phyloP scores from a whole-genome alignment of 2,888 invertebrate genomes.

The Cyaniris semiargus region DNA sequence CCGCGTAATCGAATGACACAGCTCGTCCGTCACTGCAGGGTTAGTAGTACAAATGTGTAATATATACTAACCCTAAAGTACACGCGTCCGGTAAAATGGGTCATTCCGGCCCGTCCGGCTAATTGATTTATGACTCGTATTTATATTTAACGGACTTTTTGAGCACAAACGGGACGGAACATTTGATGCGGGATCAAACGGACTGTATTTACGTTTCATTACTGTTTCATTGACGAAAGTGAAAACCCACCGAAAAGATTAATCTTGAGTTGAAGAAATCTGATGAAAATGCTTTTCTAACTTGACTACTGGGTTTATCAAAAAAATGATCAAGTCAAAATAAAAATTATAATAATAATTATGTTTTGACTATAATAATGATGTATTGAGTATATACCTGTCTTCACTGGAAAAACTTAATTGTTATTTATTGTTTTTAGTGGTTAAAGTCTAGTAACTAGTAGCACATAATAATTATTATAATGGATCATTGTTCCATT shows the following conservation, averaged over 20 bases:
- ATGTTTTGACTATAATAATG: too few species aligned
- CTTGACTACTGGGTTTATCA: too few species aligned
- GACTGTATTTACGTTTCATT: neutral
- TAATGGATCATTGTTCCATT: too few species aligned
- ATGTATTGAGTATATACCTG: too few species aligned
- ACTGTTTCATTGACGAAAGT: neutral
- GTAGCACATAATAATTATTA: too few species aligned
- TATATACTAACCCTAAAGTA: slow-evolving; percentile 9
- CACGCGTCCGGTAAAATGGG: slow-evolving; percentile 21
- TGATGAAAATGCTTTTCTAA: too few species aligned
- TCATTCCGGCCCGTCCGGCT: slow-evolving; percentile 40
- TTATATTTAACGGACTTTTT: slow-evolving; percentile 31
- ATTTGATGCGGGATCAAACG: slow-evolving; percentile 27
- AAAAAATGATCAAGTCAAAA: too few species aligned
- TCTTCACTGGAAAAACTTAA: too few species aligned
- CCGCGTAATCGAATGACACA: slow-evolving; percentile 9
- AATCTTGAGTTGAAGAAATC: neutral
- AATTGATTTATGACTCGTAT: slow-evolving; percentile 48
- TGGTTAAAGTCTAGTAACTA: too few species aligned
- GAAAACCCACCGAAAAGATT: neutral
- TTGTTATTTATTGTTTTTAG: too few species aligned
- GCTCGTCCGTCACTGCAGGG: neutral
- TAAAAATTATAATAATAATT: too few species aligned
- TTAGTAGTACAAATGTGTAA: slow-evolving; percentile 7
- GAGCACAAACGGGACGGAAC: slow-evolving; percentile 13